Evolutionary conservation across 1,140 invertebrate species (phyloP), one percentile per base, ranked within the genome.

Genomic region (Dendroctonus valens): DNA sequence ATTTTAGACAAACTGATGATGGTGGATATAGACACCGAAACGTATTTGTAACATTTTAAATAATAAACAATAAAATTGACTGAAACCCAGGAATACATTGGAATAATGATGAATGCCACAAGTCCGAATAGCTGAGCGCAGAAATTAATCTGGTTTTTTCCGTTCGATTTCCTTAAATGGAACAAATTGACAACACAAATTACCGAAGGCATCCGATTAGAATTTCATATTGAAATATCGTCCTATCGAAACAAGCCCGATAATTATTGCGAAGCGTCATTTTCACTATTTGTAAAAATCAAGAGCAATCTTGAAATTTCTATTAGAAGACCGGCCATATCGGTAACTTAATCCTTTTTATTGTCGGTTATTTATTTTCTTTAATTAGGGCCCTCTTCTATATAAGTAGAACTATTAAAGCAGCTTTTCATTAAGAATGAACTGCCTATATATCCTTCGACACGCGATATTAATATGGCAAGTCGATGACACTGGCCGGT

Each of bases 401-500:
- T 72, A 74, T 72, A 71, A 71, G 72, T 74, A 71, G 67, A 68
- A 59, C 62, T 65, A 74, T 72, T 71, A 72, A 71, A 73, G 70
- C 67, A 60, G 70, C 72, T 70, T 69, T 73, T 74, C 70, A 68
- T 70, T 69, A 72, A 71, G 69, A 73, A 69, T 70, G 70, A 72
- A 73, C 66, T 71, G 68, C 68, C 70, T 70, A 69, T 70, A 72
- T 71, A 68, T 49, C 49, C 59, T 39, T 69, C 69, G 73, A 74
- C 70, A 74, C 72, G 70, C 71, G 73, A 75, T 76, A 76, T 76
- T 76, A 76, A 76, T 74, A 76, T 73, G 68, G 74, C 74, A 72
- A 75, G 72, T 73, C 74, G 72, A 75, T 75, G 72, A 74, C 75
- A 75, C 71, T 72, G 70, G 57, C 15, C 69, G 70, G 72, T 76